A percentile compares a stretch with the other conserved stretches of the same genome.
Evolutionary conservation across 2,888 invertebrate species (phyloP).

Genomic region (Agriopis leucophaearia): DNA sequence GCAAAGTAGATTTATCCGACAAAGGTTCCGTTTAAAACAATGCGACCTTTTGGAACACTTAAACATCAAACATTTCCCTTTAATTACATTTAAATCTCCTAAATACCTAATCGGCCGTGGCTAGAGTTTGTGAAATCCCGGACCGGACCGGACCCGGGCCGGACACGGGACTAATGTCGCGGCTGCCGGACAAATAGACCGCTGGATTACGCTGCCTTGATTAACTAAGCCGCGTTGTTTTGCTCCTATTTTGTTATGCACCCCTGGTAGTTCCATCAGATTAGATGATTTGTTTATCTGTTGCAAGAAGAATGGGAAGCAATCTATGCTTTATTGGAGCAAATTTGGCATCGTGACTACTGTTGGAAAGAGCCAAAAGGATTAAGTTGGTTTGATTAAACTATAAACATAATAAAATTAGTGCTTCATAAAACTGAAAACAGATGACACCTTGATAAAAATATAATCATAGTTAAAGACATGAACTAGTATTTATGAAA

Average conservation of each 20-base stretch:
- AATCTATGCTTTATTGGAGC: conserved; percentile 16
- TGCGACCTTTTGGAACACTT: conserved; percentile 46
- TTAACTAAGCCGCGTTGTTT: conserved; percentile 76
- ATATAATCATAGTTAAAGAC: no score
- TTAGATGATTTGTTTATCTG: conserved; percentile 45
- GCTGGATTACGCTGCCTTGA: conserved; percentile 75
- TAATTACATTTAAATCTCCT: conserved; percentile 50
- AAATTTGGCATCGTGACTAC: conserved; percentile 1
- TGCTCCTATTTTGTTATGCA: conserved; percentile 76
- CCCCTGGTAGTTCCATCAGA: conserved; percentile 67
- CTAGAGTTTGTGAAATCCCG: conserved; percentile 54
- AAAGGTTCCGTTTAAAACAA: conserved; percentile 36
- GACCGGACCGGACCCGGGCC: conserved; percentile 62
- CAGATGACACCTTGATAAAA: no score
- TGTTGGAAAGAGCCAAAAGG: conserved; percentile 1
- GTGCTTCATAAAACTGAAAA: no score
- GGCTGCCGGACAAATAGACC: conserved; percentile 76
- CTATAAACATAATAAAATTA: no score
- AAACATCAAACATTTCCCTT: conserved; percentile 48
- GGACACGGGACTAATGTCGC: conserved; percentile 78
- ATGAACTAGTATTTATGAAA: no score
- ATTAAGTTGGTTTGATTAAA: neutral
- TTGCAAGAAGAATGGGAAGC: conserved; percentile 17
- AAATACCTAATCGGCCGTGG: conserved; percentile 49
- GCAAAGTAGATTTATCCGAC: conserved; percentile 40